Conservation (phyloP, 2,113 vertebrate species). For the Dipodomys stephensi region DNA sequence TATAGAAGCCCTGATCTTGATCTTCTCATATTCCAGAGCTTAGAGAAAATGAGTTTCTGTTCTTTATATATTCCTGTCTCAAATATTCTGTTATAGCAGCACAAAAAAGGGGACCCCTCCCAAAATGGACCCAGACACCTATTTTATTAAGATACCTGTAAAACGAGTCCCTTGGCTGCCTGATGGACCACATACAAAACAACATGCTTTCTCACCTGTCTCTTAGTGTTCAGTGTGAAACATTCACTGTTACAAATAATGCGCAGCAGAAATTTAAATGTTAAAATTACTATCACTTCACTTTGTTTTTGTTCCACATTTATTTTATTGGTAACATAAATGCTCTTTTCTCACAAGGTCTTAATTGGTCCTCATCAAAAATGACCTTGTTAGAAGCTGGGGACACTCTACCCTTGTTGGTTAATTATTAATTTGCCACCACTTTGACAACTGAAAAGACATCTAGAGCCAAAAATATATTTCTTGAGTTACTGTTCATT, state of each 20-base stretch:
- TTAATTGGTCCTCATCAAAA: constrained; percentile 42
- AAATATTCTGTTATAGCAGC: not conserved
- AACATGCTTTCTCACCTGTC: not conserved
- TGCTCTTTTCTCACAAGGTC: not conserved
- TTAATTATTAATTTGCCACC: constrained; percentile 16
- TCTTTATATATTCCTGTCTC: not conserved
- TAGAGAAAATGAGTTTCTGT: not conserved
- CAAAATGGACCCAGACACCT: not conserved
- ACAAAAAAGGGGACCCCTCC: not conserved
- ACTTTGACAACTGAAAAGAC: constrained; percentile 8
- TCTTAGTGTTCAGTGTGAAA: not conserved
- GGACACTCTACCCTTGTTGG: not conserved
- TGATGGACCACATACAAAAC: not conserved
- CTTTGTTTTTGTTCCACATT: not conserved
- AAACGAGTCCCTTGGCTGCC: not conserved
- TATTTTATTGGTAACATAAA: constrained; percentile 9
- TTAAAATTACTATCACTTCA: not conserved
- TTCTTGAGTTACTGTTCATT: constrained; percentile 1
- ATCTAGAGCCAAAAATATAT: not conserved
- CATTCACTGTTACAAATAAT: not conserved
- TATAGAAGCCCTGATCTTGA: not conserved
- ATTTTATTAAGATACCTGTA: constrained; percentile 13
- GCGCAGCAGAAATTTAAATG: not conserved
- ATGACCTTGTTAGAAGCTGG: constrained; percentile 8
- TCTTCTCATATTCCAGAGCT: not conserved